Percentiles rank a stretch among this genome's conserved stretches.
phyloP scores from a whole-genome alignment of 1,140 invertebrate species.

The Tenebrio molitor region DNA sequence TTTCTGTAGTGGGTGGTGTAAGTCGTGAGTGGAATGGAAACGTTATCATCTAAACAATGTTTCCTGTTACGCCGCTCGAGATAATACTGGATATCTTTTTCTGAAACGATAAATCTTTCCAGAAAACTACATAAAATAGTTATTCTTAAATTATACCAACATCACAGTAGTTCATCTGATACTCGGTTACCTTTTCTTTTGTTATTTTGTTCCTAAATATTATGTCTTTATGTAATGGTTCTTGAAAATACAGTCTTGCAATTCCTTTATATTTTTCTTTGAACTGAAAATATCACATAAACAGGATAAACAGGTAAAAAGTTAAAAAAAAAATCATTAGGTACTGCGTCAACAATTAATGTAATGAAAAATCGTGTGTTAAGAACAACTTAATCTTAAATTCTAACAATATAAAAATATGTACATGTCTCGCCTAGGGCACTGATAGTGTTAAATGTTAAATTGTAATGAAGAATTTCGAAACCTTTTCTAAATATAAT shows the following conservation, averaged over 20 bases:
- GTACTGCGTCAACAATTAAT: neutral
- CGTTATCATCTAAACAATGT: neutral
- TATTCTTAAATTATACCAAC: neutral
- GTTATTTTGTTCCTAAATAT: conserved; percentile 19
- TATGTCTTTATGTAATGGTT: conserved; percentile 18
- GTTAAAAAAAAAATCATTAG: neutral
- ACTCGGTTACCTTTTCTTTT: conserved; percentile 9
- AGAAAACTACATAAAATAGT: neutral
- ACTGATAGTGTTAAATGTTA: too few relatives aligned
- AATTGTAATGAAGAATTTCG: neutral
- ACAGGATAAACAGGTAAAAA: neutral
- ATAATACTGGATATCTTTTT: neutral
- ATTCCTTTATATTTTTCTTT: conserved; percentile 4
- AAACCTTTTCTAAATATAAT: conserved; percentile 6
- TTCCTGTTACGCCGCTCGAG: neutral
- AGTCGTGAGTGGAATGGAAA: conserved; percentile 10
- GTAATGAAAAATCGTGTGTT: too few relatives aligned
- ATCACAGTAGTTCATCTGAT: conserved; percentile 26
- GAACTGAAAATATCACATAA: neutral
- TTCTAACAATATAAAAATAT: too few relatives aligned
- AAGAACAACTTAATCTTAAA: too few relatives aligned
- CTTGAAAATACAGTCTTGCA: conserved; percentile 15
- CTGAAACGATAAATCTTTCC: neutral
- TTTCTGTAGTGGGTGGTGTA: neutral
- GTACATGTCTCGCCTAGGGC: too few relatives aligned